Conservation (phyloP, 2,797 vertebrate genomes). For the Rhincodon typus region DNA sequence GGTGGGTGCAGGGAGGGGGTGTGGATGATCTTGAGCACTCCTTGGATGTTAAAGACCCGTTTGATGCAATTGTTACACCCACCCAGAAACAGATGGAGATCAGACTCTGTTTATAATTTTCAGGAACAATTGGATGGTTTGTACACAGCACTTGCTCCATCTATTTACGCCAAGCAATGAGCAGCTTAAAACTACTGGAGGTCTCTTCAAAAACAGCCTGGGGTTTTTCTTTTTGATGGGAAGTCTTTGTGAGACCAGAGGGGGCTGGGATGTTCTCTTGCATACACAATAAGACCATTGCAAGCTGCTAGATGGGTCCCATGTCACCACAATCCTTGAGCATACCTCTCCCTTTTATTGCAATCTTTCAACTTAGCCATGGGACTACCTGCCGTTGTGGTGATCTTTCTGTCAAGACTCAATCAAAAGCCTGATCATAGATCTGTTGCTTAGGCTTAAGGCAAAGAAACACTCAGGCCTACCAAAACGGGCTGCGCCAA, state of each 20-base stretch:
- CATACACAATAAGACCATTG: not conserved
- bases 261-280: not conserved
- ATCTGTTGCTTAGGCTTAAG: not conserved
- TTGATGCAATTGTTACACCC: not conserved
- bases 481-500: too few species aligned
- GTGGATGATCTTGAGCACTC: too few species aligned
- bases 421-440: not conserved
- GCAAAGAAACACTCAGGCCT: not conserved
- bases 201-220: not conserved
- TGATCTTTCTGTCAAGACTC: not conserved
- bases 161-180: not conserved
- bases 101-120: not conserved
- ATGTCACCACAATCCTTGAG: not conserved
- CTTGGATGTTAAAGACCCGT: not conserved
- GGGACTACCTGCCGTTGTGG: not conserved
- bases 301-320: not conserved
- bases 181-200: not conserved
- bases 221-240: not conserved
- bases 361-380: not conserved
- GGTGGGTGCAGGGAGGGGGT: not conserved
- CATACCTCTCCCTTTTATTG: not conserved
- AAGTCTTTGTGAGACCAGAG: not conserved
- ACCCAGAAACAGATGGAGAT: not conserved
- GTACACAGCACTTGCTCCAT: not conserved
- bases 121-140: not conserved